Percentiles rank a stretch among this genome's conserved stretches.
These are phyloP conservation scores for Ramphastos sulfuratus DNA, from an alignment of 2,113 vertebrate genomes.

Conservation along the genomic window DNA sequence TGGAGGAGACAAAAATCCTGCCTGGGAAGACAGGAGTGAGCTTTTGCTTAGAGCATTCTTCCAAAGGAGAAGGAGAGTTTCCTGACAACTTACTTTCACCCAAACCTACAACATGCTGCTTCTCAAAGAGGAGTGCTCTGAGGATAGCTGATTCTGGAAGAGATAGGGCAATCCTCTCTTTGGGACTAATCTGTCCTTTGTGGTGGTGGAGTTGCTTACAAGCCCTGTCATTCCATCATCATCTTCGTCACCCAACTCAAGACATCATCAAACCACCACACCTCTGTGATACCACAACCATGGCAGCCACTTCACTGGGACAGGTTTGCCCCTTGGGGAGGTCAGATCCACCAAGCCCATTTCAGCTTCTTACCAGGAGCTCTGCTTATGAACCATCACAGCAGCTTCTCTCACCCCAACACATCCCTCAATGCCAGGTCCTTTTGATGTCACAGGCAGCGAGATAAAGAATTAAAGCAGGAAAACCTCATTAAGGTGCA, in stretches of 20 bases:
- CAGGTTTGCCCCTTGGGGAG: neutral
- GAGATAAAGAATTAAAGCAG: fast-evolving
- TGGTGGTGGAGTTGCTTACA: fast-evolving
- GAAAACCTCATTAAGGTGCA: neutral
- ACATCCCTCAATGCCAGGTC: fast-evolving
- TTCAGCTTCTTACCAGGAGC: neutral
- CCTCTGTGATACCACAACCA: fast-evolving
- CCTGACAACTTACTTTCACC: neutral
- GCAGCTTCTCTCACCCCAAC: neutral
- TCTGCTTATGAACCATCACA: neutral
- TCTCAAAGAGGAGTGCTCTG: neutral
- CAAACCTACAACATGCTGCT: too few relatives aligned
- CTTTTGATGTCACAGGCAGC: fast-evolving
- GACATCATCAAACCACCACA: neutral
- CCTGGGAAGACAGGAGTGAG: neutral
- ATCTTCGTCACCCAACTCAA: neutral
- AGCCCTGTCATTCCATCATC: too few relatives aligned
- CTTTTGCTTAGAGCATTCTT: fast-evolving
- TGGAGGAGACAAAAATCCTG: neutral
- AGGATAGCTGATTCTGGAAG: neutral
- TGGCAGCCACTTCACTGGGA: fast-evolving
- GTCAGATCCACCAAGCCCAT: fast-evolving
- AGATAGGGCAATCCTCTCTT: neutral
- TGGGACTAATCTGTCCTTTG: neutral
- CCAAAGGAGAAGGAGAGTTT: neutral